Percentiles rank a stretch among this genome's conserved stretches.
phyloP scores from a whole-genome alignment of 2,113 vertebrate genomes.

The Mungos mungo region DNA sequence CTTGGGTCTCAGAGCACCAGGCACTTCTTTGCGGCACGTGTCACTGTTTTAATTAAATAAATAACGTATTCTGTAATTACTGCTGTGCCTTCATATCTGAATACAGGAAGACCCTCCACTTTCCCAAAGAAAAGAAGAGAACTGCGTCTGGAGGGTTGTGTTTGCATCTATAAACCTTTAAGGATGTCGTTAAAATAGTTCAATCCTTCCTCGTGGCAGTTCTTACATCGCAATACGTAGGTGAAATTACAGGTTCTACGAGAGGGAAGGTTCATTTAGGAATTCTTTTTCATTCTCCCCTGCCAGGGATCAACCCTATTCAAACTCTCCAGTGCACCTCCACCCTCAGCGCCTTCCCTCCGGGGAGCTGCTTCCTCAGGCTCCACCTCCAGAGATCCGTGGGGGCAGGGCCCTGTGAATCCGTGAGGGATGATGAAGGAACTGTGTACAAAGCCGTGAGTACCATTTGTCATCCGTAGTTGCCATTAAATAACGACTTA shows the following conservation, averaged over 20 bases:
- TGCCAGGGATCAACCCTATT: accelerated
- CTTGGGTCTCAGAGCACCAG: not conserved
- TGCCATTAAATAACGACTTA: not conserved
- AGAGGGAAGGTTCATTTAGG: accelerated
- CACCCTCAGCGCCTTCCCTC: accelerated
- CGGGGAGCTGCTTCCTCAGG: not conserved
- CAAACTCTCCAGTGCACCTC: accelerated
- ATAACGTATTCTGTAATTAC: not conserved
- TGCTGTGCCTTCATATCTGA: not conserved
- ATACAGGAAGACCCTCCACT: not conserved
- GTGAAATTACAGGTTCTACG: not conserved
- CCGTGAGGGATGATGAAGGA: not conserved
- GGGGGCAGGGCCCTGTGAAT: not conserved
- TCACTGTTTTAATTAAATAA: not conserved
- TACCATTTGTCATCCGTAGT: not conserved
- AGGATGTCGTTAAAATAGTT: not conserved
- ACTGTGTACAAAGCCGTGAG: not conserved
- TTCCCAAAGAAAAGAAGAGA: not conserved
- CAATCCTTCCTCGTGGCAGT: accelerated
- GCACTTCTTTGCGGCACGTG: not conserved
- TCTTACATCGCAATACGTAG: not conserved
- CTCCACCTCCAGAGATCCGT: not conserved
- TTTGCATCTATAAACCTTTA: not conserved
- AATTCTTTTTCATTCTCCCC: too few species aligned
- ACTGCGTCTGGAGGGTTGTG: not conserved